Evolutionary conservation across 1,140 invertebrate genomes (phyloP).

Genomic region (Arion vulgaris): DNA sequence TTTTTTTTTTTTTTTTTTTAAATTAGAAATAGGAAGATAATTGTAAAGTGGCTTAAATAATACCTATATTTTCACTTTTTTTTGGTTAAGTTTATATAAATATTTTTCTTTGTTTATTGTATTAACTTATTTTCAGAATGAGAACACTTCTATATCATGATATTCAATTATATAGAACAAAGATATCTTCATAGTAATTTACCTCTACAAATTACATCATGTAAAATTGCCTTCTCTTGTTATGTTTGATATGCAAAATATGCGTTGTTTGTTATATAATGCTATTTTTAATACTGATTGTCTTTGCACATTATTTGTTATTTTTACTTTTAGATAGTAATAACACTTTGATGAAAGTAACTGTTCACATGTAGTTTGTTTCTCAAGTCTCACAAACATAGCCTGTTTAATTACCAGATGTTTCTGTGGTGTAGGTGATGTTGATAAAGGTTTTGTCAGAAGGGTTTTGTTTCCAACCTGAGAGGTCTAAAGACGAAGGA

Average conservation of each 20-base stretch:
- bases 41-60: not conserved
- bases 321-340: not conserved
- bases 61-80: not conserved
- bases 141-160: not conserved
- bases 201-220: constrained; percentile 10
- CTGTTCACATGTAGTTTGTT: not conserved
- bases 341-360: not conserved
- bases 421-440: too few relatives aligned
- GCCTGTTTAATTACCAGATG: too few relatives aligned
- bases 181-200: not conserved
- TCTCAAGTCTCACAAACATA: too few relatives aligned
- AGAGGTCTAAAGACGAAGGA: too few relatives aligned
- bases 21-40: not conserved
- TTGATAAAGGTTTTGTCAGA: not conserved
- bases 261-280: constrained; percentile 31
- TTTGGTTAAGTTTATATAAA: not conserved
- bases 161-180: not conserved
- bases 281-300: constrained; percentile 11
- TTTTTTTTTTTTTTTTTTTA: not conserved
- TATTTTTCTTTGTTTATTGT: not conserved
- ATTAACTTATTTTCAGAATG: not conserved
- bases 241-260: constrained; percentile 33
- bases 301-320: constrained; percentile 13
- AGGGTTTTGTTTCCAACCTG: not conserved
- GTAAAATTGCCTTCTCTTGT: constrained; percentile 35